These are phyloP conservation scores for Trididemnum nubilum DNA, from an alignment of 23 tunicate species.

Conservation along the genomic window DNA sequence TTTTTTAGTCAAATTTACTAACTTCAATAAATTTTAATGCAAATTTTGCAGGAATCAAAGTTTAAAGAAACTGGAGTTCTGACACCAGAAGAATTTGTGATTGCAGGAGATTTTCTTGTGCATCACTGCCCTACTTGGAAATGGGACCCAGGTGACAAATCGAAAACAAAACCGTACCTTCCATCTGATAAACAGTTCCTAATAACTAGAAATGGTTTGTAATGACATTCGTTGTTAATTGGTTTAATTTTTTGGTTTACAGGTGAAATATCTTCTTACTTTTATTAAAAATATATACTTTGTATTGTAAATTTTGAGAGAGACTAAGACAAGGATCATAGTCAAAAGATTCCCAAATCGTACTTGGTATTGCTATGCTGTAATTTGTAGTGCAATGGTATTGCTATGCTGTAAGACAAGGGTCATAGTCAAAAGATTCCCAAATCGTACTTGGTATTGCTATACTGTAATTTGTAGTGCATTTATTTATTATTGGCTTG, in stretches of 20 bases:
- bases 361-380: too few species aligned
- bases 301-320: background rate
- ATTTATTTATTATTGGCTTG: too few species aligned
- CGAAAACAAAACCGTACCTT: conserved; percentile 69
- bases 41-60: conserved; percentile 60
- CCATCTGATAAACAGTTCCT: conserved; percentile 84
- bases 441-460: too few species aligned
- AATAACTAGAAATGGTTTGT: conserved; percentile 81
- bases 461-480: too few species aligned
- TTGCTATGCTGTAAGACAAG: too few species aligned
- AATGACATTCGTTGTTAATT: background rate
- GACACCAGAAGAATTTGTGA: conserved; percentile 97
- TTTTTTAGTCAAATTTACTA: too few species aligned
- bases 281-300: background rate
- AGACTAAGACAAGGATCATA: too few species aligned
- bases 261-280: background rate
- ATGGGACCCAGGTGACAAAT: conserved; percentile 82
- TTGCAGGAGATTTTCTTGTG: conserved; percentile 93
- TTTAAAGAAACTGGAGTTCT: conserved; percentile 92
- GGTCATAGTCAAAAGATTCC: too few species aligned
- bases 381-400: too few species aligned
- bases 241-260: background rate
- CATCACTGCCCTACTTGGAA: conserved; percentile 98
- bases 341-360: background rate
- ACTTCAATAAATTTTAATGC: background rate